Percentiles rank a stretch among this genome's conserved stretches.
phyloP scores from a whole-genome alignment of 2,888 invertebrate genomes.

The Xylota sylvarum region DNA sequence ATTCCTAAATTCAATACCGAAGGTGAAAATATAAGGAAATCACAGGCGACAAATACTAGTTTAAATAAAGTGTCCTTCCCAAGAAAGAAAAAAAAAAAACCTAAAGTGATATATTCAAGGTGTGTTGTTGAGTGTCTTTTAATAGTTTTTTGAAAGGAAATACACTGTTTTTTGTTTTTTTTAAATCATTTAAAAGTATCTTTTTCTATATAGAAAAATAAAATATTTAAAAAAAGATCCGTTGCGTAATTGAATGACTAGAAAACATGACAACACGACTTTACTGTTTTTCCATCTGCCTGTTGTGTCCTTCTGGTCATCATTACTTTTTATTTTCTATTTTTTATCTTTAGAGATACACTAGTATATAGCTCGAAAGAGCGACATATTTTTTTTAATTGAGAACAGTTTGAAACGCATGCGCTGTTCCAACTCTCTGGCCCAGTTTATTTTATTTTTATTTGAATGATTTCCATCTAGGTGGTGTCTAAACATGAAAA shows the following conservation, averaged over 20 bases:
- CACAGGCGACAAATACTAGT: not conserved
- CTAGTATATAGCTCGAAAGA: slow-evolving; percentile 3
- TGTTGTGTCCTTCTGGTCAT: slow-evolving; percentile 65
- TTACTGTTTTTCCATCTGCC: slow-evolving; percentile 70
- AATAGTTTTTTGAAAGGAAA: not conserved
- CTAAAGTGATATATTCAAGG: slow-evolving; percentile 29
- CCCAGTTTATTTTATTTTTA: slow-evolving; percentile 69
- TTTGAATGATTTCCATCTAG: slow-evolving; percentile 60
- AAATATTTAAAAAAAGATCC: slow-evolving; percentile 21
- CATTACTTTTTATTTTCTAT: slow-evolving; percentile 57
- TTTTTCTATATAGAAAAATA: slow-evolving; percentile 1
- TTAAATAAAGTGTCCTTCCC: slow-evolving; percentile 10
- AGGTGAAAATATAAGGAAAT: not conserved
- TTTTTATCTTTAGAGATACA: slow-evolving; percentile 30
- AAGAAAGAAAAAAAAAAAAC: not conserved
- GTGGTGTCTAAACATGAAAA: slow-evolving; percentile 76
- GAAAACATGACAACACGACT: slow-evolving; percentile 72
- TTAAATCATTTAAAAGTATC: not conserved
- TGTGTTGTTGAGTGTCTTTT: slow-evolving; percentile 9
- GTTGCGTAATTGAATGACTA: slow-evolving; percentile 66
- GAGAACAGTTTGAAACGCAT: slow-evolving; percentile 46
- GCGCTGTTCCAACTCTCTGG: slow-evolving; percentile 25
- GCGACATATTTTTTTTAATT: not conserved
- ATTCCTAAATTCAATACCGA: not conserved
- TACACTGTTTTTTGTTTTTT: slow-evolving; percentile 1